Percentiles rank a stretch among this genome's conserved stretches.
These are phyloP conservation scores for Salvelinus namaycush DNA, from an alignment of 2,113 vertebrate species.

Conservation along the genomic window DNA sequence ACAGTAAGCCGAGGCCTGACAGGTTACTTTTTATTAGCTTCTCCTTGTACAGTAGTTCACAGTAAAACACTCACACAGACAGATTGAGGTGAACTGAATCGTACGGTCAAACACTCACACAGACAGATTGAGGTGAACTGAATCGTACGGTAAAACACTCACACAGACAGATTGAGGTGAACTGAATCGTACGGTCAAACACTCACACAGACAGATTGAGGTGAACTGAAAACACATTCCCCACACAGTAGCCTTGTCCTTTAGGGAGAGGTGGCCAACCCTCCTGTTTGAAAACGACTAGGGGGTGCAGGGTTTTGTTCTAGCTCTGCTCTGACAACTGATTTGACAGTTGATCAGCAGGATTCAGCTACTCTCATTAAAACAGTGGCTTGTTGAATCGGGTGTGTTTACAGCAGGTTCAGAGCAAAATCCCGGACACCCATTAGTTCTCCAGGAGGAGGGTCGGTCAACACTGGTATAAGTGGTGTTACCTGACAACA, in stretches of 20 bases:
- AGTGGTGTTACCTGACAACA: too few relatives aligned
- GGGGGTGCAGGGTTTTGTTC: too few relatives aligned
- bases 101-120: not conserved
- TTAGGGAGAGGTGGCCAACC: not conserved
- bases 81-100: not conserved
- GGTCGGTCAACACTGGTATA: too few relatives aligned
- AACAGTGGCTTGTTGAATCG: not conserved
- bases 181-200: not conserved
- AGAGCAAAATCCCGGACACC: not conserved
- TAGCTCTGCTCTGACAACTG: too few relatives aligned
- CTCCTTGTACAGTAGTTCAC: slow-evolving; percentile 52
- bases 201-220: slow-evolving; percentile 17
- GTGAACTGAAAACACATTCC: not conserved
- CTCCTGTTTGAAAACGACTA: not conserved
- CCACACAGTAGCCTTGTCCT: not conserved
- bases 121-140: not conserved
- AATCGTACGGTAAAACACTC: slow-evolving; percentile 1
- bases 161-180: slow-evolving; percentile 17
- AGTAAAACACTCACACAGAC: slow-evolving; percentile 15
- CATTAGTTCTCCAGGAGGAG: not conserved
- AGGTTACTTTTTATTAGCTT: slow-evolving; percentile 64
- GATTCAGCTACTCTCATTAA: too few relatives aligned
- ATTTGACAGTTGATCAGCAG: too few relatives aligned
- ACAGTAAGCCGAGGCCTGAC: slow-evolving; percentile 50
- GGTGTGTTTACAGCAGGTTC: not conserved